Evolutionary conservation across 2,888 invertebrate genomes (phyloP).

Genomic region (Galerucella nymphaeae): DNA sequence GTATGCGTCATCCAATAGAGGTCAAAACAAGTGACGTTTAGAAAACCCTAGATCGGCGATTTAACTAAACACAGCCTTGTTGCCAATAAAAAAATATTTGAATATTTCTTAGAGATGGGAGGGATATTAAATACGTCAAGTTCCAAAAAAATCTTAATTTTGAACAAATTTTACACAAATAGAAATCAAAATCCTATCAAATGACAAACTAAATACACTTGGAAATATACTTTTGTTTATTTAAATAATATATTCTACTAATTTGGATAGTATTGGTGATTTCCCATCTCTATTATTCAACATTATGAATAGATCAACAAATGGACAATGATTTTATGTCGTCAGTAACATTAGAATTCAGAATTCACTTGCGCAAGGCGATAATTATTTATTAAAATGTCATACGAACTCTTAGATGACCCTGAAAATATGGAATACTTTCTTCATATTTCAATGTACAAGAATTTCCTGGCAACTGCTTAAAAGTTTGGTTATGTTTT

Average conservation of each 20-base stretch:
- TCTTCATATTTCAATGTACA: not conserved
- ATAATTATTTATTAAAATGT: conserved; percentile 36
- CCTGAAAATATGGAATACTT: conserved; percentile 28
- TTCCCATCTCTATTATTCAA: conserved; percentile 7
- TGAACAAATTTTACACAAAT: too few species aligned
- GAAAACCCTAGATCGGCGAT: conserved; percentile 18
- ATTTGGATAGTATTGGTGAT: not conserved
- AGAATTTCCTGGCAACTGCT: conserved; percentile 17
- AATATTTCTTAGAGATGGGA: not conserved
- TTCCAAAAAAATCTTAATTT: too few species aligned
- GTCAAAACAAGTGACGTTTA: conserved; percentile 24
- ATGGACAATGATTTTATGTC: conserved; percentile 25
- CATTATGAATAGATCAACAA: not conserved
- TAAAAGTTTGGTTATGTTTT: too few species aligned
- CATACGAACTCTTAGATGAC: conserved; percentile 35
- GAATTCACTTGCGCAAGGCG: conserved; percentile 34
- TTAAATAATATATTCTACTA: not conserved
- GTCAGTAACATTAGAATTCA: conserved; percentile 24
- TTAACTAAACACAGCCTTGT: conserved; percentile 10
- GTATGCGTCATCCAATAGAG: conserved; percentile 25
- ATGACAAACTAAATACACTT: too few species aligned
- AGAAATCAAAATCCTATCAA: too few species aligned
- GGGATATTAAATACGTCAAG: not conserved
- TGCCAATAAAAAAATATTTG: conserved; percentile 15
- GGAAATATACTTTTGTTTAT: too few species aligned